Conservation (phyloP, 2,113 vertebrate species). For the Megaleporinus macrocephalus region DNA sequence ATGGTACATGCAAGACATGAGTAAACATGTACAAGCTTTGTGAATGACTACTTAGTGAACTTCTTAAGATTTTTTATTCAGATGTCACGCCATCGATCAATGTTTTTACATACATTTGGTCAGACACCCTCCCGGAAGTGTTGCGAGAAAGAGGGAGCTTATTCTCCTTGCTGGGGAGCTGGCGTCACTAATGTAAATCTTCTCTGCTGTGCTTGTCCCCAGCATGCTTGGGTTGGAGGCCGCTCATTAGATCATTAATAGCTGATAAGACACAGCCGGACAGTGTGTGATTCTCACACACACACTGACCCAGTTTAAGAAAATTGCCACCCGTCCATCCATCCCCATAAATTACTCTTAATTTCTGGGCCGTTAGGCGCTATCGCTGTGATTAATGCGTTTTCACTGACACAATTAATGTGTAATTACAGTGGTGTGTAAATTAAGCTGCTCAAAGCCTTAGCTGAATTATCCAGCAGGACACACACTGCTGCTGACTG, state of each 20-base stretch:
- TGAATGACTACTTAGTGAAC: too few relatives aligned
- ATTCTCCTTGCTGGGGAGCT: constrained; percentile 66
- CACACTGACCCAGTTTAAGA: constrained; percentile 91
- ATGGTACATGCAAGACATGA: too few relatives aligned
- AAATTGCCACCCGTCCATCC: constrained; percentile 61
- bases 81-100: too few relatives aligned
- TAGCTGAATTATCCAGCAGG: constrained; percentile 87
- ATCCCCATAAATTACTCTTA: constrained; percentile 91
- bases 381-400: constrained; percentile 95
- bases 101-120: background rate
- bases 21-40: too few relatives aligned
- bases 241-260: constrained; percentile 98
- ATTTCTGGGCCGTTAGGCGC: constrained; percentile 89
- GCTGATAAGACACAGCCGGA: constrained; percentile 84
- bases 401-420: constrained; percentile 96
- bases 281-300: constrained; percentile 75
- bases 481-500: constrained; percentile 31
- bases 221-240: constrained; percentile 90
- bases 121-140: background rate
- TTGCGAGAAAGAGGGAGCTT: background rate
- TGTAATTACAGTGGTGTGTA: constrained; percentile 91
- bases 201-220: constrained; percentile 89
- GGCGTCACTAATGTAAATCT: constrained; percentile 84
- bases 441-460: constrained; percentile 92
- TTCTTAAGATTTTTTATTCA: too few relatives aligned